These are phyloP conservation scores for Aphidius ervi DNA, from an alignment of 1,140 invertebrate species.

Conservation along the genomic window DNA sequence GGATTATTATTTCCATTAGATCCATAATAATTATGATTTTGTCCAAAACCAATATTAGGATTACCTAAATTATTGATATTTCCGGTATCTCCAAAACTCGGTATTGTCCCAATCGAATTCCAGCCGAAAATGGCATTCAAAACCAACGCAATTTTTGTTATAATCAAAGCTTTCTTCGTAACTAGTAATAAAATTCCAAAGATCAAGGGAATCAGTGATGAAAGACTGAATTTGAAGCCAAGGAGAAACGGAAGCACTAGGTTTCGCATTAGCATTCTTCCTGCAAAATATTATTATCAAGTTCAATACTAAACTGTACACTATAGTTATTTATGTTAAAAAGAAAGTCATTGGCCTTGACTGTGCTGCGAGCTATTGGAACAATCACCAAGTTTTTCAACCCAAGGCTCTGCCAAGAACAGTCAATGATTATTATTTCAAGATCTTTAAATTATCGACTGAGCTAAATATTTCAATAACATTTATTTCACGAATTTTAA, in stretches of 20 bases:
- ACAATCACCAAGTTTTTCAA: slow-evolving; percentile 20
- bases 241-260: slow-evolving; percentile 67
- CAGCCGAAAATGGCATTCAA: slow-evolving; percentile 63
- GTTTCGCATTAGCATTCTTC: slow-evolving; percentile 63
- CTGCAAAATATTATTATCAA: slow-evolving; percentile 50
- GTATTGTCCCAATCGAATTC: slow-evolving; percentile 36
- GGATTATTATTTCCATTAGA: slow-evolving; percentile 14
- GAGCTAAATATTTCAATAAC: slow-evolving; percentile 3
- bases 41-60: slow-evolving; percentile 20
- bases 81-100: slow-evolving; percentile 4
- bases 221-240: slow-evolving; percentile 71
- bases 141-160: slow-evolving; percentile 68
- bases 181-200: slow-evolving; percentile 65
- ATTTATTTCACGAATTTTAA: no score
- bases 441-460: slow-evolving; percentile 7
- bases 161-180: slow-evolving; percentile 68
- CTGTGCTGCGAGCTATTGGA: slow-evolving; percentile 43
- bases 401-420: slow-evolving; percentile 20
- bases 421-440: no score
- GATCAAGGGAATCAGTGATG: slow-evolving; percentile 66
- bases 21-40: not conserved
- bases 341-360: slow-evolving; percentile 35
- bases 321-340: slow-evolving; percentile 15
- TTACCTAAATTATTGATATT: not conserved
- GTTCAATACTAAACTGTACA: slow-evolving; percentile 24